phyloP scores from a whole-genome alignment of 2,797 vertebrate genomes.

The Brotula barbata region DNA sequence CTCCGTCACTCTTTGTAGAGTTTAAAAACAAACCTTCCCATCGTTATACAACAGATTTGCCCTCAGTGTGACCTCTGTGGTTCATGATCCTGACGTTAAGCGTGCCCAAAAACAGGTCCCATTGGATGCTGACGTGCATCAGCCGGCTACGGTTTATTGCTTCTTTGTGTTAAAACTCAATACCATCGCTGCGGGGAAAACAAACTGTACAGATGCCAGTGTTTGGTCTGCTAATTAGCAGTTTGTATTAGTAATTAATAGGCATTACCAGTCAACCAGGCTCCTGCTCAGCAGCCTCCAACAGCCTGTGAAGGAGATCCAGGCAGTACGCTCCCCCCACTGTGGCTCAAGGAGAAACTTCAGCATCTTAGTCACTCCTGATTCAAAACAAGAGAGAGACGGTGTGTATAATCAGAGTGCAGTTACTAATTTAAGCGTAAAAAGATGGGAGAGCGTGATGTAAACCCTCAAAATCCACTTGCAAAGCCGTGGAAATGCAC shows the following conservation, averaged over 20 bases:
- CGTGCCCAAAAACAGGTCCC: constrained; percentile 45
- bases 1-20: constrained; percentile 2
- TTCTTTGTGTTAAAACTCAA: constrained; percentile 71
- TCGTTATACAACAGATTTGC: constrained; percentile 23
- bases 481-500: not conserved
- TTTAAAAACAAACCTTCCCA: constrained; percentile 10
- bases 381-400: constrained; percentile 27
- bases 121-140: constrained; percentile 55
- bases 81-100: constrained; percentile 43
- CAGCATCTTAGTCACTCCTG: constrained; percentile 29
- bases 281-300: constrained; percentile 64
- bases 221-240: constrained; percentile 80
- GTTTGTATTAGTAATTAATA: constrained; percentile 81
- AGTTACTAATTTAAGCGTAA: constrained; percentile 9
- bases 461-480: constrained; percentile 4
- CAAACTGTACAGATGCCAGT: constrained; percentile 76
- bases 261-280: constrained; percentile 76
- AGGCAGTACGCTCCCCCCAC: constrained; percentile 52
- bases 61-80: constrained; percentile 41
- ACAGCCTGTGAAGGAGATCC: constrained; percentile 72
- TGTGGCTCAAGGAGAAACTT: constrained; percentile 47
- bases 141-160: constrained; percentile 64
- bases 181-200: constrained; percentile 73
- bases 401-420: constrained; percentile 17
- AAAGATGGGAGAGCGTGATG: constrained; percentile 5